These are phyloP conservation scores for Lophotis ruficrista DNA, from an alignment of 2,113 vertebrate genomes.

Conservation along the genomic window DNA sequence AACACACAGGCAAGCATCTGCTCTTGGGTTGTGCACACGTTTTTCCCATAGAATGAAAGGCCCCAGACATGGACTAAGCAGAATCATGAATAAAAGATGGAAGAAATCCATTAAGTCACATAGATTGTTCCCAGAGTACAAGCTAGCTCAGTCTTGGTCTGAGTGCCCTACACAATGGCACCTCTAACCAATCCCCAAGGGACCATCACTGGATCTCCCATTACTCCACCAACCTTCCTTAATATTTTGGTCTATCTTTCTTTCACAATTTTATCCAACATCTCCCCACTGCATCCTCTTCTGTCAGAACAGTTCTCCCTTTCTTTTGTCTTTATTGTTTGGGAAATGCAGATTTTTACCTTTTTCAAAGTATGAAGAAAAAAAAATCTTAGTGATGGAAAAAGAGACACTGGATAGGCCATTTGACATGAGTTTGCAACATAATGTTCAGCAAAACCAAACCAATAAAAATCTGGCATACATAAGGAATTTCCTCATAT, in stretches of 20 bases:
- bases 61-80: neutral
- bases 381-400: neutral
- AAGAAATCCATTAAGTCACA: conserved; percentile 17
- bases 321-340: neutral
- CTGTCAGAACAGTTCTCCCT: neutral
- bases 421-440: neutral
- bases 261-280: neutral
- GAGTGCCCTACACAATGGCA: neutral
- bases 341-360: neutral
- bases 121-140: neutral
- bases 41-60: conserved; percentile 16
- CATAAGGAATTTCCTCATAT: neutral
- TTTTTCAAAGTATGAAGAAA: neutral
- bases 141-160: neutral
- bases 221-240: neutral
- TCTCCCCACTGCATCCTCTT: neutral
- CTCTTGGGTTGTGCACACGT: neutral
- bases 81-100: conserved; percentile 39
- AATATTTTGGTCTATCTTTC: neutral
- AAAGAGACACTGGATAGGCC: neutral
- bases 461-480: neutral
- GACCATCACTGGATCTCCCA: neutral
- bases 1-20: neutral
- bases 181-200: neutral
- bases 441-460: neutral